These are phyloP conservation scores for Turnix velox DNA, from an alignment of 2,113 vertebrate genomes.

Conservation along the genomic window DNA sequence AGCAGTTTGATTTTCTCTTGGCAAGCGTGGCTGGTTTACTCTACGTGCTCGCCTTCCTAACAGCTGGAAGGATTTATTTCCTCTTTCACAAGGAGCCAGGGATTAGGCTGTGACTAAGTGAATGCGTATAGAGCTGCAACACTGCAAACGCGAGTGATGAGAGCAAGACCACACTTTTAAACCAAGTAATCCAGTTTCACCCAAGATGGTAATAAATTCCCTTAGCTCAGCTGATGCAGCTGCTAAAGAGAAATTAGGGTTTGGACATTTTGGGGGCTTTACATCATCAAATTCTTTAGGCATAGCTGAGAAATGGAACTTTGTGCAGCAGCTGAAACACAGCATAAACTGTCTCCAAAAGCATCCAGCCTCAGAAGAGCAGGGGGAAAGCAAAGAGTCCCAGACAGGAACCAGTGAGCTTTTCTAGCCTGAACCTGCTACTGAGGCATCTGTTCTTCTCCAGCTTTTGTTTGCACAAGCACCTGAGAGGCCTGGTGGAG, in stretches of 20 bases:
- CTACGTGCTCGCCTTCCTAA: neutral
- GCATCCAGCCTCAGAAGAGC: neutral
- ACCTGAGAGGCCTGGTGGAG: constrained; percentile 9
- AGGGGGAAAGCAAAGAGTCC: neutral
- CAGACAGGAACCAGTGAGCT: neutral
- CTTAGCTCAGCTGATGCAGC: neutral
- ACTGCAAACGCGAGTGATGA: neutral
- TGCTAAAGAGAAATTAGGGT: neutral
- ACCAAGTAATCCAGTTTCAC: neutral
- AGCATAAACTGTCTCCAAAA: neutral
- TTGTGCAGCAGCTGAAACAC: neutral
- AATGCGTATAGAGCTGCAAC: neutral
- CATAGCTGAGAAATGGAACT: neutral
- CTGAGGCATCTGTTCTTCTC: neutral
- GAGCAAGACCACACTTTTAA: neutral
- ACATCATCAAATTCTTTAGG: neutral
- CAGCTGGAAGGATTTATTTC: neutral
- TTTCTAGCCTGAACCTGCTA: neutral
- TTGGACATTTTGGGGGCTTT: neutral
- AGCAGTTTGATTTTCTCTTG: neutral
- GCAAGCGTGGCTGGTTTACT: neutral
- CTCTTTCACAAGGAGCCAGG: neutral
- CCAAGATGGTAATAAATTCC: neutral
- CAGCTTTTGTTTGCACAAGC: constrained; percentile 42
- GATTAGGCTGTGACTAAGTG: neutral